phyloP scores from a whole-genome alignment of 1,140 invertebrate species.

The Kradibia gibbosae region DNA sequence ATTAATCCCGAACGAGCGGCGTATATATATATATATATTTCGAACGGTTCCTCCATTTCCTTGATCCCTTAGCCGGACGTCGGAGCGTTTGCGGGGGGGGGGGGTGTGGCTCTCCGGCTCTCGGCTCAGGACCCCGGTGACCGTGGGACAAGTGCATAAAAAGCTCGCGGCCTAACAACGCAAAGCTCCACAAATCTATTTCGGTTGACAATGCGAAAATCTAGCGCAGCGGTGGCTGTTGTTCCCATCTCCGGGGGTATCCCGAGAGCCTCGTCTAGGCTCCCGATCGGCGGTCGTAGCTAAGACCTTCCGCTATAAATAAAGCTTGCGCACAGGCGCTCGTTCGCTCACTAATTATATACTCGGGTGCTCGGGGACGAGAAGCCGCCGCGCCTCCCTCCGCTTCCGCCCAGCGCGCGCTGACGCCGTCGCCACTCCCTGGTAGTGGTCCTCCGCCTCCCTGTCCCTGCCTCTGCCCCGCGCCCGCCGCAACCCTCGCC shows the following conservation, averaged over 20 bases:
- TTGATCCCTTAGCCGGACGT: no score
- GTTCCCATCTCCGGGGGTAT: neutral
- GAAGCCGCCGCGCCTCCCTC: neutral
- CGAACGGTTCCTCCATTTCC: no score
- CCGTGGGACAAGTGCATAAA: no score
- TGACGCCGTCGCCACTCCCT: no score
- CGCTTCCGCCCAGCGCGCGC: neutral
- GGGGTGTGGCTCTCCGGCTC: no score
- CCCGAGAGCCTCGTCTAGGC: neutral
- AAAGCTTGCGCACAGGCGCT: constrained; percentile 60
- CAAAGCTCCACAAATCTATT: constrained; percentile 2
- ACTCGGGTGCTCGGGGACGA: constrained; percentile 54
- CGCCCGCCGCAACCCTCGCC: no score
- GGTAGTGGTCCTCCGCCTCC: neutral
- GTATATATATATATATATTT: no score
- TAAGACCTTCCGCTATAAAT: constrained; percentile 72
- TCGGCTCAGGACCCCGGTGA: no score
- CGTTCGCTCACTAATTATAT: constrained; percentile 68
- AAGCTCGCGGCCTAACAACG: no score
- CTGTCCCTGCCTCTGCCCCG: neutral
- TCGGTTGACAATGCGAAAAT: neutral
- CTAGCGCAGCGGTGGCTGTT: constrained; percentile 4
- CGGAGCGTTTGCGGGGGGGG: no score
- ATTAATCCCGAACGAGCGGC: no score
- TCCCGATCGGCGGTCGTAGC: constrained; percentile 52